Evolutionary conservation across 2,113 vertebrate genomes (phyloP).

Genomic region (Ornithorhynchus anatinus): DNA sequence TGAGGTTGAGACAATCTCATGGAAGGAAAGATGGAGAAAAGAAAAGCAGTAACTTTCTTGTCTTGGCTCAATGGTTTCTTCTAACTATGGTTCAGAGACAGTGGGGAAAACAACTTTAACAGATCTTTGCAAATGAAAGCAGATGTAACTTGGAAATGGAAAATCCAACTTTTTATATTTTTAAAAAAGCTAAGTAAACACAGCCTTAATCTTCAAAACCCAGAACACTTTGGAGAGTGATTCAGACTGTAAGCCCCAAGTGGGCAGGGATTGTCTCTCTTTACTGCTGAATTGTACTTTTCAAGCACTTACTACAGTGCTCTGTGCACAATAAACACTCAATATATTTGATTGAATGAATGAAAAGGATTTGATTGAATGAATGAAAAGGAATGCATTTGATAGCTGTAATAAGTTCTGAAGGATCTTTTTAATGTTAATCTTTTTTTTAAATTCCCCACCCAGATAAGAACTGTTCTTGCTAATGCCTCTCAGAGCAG

Average conservation of each 20-base stretch:
- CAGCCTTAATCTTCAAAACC: conserved; percentile 2
- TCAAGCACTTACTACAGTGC: too few species aligned
- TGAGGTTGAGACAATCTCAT: conserved; percentile 42
- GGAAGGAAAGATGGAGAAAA: conserved; percentile 46
- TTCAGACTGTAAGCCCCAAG: too few species aligned
- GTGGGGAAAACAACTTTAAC: conserved; percentile 37
- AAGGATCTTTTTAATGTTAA: not conserved
- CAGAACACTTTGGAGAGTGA: not conserved
- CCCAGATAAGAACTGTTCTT: not conserved
- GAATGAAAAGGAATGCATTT: not conserved
- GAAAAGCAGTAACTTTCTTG: conserved; percentile 43
- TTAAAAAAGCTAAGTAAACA: conserved; percentile 10
- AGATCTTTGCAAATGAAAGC: conserved; percentile 57
- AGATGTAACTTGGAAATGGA: conserved; percentile 48
- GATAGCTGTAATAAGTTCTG: conserved; percentile 18
- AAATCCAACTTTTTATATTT: conserved; percentile 21
- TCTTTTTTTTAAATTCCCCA: not conserved
- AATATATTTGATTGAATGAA: too few species aligned
- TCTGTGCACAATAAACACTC: too few species aligned
- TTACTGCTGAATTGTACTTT: too few species aligned
- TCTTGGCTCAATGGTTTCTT: conserved; percentile 51
- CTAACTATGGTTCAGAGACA: conserved; percentile 46
- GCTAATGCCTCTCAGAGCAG: rapidly evolving
- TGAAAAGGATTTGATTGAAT: not conserved
- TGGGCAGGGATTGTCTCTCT: too few species aligned